These are phyloP conservation scores for Pantala flavescens DNA, from an alignment of 1,140 invertebrate genomes.

Conservation along the genomic window DNA sequence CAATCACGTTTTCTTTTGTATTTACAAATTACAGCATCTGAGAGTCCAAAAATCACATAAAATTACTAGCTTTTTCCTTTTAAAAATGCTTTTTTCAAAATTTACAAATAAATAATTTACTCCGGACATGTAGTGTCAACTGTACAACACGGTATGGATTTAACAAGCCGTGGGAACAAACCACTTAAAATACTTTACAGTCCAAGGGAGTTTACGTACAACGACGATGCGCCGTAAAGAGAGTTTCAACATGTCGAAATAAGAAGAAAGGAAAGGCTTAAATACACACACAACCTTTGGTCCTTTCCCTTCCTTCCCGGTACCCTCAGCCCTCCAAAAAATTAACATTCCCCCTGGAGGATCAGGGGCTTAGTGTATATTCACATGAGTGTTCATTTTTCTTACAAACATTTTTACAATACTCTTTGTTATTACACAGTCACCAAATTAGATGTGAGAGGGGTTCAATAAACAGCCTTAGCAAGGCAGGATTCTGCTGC, in stretches of 20 bases:
- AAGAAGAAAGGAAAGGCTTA: no score
- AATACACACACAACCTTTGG: not conserved
- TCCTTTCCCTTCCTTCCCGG: not conserved
- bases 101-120: slow-evolving; percentile 11
- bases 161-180: slow-evolving; percentile 1
- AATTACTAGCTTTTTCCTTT: not conserved
- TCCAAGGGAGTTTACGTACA: not conserved
- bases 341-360: not conserved
- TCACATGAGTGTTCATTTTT: not conserved
- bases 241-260: no score
- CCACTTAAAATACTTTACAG: not conserved
- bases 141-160: not conserved
- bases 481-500: not conserved
- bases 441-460: not conserved
- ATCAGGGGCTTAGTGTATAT: not conserved
- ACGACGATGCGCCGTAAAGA: not conserved
- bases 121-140: slow-evolving; percentile 4
- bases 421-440: not conserved
- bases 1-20: not conserved
- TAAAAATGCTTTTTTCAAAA: not conserved
- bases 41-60: not conserved
- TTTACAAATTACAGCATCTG: slow-evolving; percentile 1
- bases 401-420: slow-evolving; percentile 5
- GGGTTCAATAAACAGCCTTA: not conserved
- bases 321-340: slow-evolving; percentile 7